Evolutionary conservation across 2,113 vertebrate species (phyloP).

Genomic region (Orientallactaga bullata): DNA sequence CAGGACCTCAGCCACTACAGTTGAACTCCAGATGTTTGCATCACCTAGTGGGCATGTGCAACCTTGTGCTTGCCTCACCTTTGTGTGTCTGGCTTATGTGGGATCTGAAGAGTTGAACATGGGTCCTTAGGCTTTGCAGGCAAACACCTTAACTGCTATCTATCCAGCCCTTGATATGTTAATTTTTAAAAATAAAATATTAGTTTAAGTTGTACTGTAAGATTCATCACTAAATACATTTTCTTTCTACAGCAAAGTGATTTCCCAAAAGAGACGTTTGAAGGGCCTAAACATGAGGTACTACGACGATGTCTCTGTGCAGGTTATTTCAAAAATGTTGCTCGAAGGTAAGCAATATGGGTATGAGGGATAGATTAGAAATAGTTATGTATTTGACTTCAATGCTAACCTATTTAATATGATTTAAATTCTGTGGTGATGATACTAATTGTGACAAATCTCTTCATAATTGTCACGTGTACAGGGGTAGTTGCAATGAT

Average conservation of each 20-base stretch:
- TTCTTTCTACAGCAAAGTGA: conserved; percentile 88
- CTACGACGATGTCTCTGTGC: conserved; percentile 94
- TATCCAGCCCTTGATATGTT: conserved; percentile 19
- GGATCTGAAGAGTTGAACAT: too few species aligned
- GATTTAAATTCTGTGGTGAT: conserved; percentile 26
- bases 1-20: too few species aligned
- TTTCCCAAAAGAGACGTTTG: conserved; percentile 93
- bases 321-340: conserved; percentile 97
- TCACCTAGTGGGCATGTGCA: too few species aligned
- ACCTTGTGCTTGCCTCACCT: too few species aligned
- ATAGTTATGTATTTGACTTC: neutral
- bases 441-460: neutral
- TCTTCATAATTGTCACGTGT: conserved; percentile 45
- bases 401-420: conserved; percentile 43
- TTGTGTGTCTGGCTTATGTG: too few species aligned
- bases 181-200: conserved; percentile 63
- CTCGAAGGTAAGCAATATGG: conserved; percentile 89
- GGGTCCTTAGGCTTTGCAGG: too few species aligned
- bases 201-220: conserved; percentile 52
- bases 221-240: neutral
- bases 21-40: too few species aligned
- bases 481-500: neutral
- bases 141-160: too few species aligned
- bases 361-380: conserved; percentile 29
- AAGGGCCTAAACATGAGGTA: conserved; percentile 93